Evolutionary conservation across 2,797 vertebrate species (phyloP).

Genomic region (Alosa sapidissima): DNA sequence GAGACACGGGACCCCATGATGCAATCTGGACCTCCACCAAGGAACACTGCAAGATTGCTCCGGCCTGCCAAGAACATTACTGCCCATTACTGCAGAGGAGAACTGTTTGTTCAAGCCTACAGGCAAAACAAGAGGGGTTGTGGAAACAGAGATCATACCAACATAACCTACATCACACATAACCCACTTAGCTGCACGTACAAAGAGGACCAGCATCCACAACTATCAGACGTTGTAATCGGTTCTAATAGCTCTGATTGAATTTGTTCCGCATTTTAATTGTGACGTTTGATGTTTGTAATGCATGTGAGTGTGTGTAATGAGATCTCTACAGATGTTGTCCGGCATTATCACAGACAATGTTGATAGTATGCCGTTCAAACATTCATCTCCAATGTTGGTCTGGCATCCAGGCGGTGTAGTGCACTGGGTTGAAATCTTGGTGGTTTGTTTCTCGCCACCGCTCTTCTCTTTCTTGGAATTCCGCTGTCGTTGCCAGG

Average conservation of each 20-base stretch:
- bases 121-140: slow-evolving; percentile 67
- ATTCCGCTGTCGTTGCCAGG: neutral
- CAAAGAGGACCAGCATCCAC: slow-evolving; percentile 50
- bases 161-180: slow-evolving; percentile 49
- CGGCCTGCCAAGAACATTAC: slow-evolving; percentile 72
- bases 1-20: slow-evolving; percentile 65
- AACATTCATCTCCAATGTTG: neutral
- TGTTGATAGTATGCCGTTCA: neutral
- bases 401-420: neutral
- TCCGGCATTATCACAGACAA: neutral
- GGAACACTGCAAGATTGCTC: slow-evolving; percentile 65
- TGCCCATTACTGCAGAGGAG: slow-evolving; percentile 63
- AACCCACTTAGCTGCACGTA: slow-evolving; percentile 33
- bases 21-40: slow-evolving; percentile 76
- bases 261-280: neutral
- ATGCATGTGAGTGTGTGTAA: neutral
- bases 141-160: slow-evolving; percentile 62
- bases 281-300: neutral
- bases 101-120: slow-evolving; percentile 72
- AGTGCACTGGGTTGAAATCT: neutral
- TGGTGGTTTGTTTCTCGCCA: neutral
- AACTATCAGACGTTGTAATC: slow-evolving; percentile 44
- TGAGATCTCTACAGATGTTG: neutral
- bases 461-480: neutral
- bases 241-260: neutral